These are phyloP conservation scores for Drosophila melanosoma DNA, from an alignment of 2,888 invertebrate genomes.

Conservation along the genomic window DNA sequence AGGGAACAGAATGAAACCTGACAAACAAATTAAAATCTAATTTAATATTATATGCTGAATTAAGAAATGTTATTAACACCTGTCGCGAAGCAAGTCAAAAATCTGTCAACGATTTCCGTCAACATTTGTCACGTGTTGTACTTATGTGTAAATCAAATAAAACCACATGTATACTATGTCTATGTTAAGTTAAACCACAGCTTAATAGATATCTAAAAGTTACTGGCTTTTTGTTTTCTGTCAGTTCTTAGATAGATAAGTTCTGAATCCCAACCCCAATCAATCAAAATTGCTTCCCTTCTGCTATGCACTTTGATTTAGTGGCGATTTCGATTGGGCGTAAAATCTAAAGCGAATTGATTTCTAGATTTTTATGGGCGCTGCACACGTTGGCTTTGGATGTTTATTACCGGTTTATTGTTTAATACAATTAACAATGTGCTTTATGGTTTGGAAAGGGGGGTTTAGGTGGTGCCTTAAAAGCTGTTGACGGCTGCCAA, in stretches of 20 bases:
- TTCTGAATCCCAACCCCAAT: neutral
- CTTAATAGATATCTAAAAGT: neutral
- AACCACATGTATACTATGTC: neutral
- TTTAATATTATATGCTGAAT: neutral
- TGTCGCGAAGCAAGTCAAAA: neutral
- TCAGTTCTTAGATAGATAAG: conserved; percentile 9
- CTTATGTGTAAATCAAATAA: neutral
- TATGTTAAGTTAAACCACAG: neutral
- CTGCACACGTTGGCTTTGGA: conserved; percentile 56
- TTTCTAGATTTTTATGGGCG: conserved; percentile 47
- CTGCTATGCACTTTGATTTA: conserved; percentile 54
- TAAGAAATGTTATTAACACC: conserved; percentile 25
- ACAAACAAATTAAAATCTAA: neutral
- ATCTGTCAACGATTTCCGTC: neutral
- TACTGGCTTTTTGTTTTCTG: neutral
- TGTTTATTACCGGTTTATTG: conserved; percentile 60
- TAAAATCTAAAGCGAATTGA: conserved; percentile 55
- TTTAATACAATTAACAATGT: conserved; percentile 61
- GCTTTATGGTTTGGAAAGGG: conserved; percentile 34
- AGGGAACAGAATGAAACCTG: neutral
- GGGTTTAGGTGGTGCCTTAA: conserved; percentile 18
- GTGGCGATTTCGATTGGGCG: conserved; percentile 28
- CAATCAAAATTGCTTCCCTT: conserved; percentile 44
- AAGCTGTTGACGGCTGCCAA: conserved; percentile 39
- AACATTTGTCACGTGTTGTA: neutral